Percentiles rank a stretch among this genome's conserved stretches.
Conservation (phyloP, 2,797 vertebrate genomes). For the Lithobates pipiens region DNA sequence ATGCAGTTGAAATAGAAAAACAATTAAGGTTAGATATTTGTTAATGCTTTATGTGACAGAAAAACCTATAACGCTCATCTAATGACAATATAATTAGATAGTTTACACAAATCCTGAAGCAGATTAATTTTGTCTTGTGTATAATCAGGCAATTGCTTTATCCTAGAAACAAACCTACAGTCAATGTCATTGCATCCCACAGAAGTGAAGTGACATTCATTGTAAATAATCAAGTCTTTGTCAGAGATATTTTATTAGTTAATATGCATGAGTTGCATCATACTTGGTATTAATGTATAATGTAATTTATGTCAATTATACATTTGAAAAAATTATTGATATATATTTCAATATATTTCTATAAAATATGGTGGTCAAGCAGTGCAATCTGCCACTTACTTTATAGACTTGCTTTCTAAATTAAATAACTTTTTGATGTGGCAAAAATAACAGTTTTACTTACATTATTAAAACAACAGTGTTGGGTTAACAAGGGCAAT, state of each 20-base stretch:
- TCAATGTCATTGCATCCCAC: neutral
- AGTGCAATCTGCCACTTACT: conserved; percentile 31
- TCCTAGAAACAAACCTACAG: neutral
- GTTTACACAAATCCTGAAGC: neutral
- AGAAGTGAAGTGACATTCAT: neutral
- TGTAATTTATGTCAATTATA: too few species aligned
- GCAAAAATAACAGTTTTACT: too few species aligned
- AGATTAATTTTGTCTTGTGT: neutral
- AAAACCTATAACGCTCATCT: neutral
- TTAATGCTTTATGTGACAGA: neutral
- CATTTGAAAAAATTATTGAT: too few species aligned
- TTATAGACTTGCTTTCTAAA: conserved; percentile 34
- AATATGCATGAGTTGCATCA: neutral
- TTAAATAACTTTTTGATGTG: too few species aligned
- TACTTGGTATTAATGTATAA: neutral
- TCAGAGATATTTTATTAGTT: neutral
- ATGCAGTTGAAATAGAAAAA: neutral
- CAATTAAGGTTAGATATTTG: neutral
- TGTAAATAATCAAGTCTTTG: neutral
- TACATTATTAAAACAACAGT: too few species aligned
- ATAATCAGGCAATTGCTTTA: neutral
- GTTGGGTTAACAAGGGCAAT: too few species aligned
- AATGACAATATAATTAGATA: neutral
- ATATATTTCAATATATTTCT: neutral
- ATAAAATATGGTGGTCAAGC: conserved; percentile 13